Evolutionary conservation across 2,888 invertebrate genomes (phyloP).

Genomic region (Papilio gigon): DNA sequence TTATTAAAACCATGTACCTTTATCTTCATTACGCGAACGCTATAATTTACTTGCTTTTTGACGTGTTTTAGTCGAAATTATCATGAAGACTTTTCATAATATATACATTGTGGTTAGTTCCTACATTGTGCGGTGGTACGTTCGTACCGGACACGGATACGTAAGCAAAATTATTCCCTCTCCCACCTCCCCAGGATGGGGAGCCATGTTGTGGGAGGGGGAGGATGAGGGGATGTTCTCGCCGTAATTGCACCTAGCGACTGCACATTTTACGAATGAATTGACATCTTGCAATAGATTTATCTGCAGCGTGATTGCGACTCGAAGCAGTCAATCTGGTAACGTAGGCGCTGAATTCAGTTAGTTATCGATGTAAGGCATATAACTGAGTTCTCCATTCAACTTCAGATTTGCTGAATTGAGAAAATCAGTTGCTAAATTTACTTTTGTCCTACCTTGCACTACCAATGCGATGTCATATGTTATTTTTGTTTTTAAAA

Average conservation of each 20-base stretch:
- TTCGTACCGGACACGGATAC: slow-evolving; percentile 36
- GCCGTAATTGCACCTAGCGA: slow-evolving; percentile 33
- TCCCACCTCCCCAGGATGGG: not conserved
- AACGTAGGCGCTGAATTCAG: not conserved
- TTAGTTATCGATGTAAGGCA: not conserved
- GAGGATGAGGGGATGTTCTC: slow-evolving; percentile 16
- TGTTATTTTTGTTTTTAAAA: too few relatives aligned
- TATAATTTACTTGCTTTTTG: too few relatives aligned
- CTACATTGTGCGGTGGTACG: not conserved
- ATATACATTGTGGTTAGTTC: not conserved
- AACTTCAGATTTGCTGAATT: not conserved
- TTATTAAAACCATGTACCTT: too few relatives aligned
- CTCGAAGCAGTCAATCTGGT: not conserved
- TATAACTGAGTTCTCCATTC: not conserved
- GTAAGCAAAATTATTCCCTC: slow-evolving; percentile 45
- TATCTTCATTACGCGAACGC: too few relatives aligned
- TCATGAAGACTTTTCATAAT: not conserved
- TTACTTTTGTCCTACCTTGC: too few relatives aligned
- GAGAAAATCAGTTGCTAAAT: not conserved
- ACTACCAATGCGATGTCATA: too few relatives aligned
- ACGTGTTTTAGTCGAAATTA: not conserved
- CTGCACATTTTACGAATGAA: slow-evolving; percentile 29
- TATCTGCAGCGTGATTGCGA: slow-evolving; percentile 3
- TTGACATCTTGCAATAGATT: slow-evolving; percentile 24
- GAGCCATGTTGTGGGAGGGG: slow-evolving; percentile 21